Evolutionary conservation across 2,113 vertebrate species (phyloP), one percentile per base, ranked within the genome.

Genomic region (Chionodraco myersi): DNA sequence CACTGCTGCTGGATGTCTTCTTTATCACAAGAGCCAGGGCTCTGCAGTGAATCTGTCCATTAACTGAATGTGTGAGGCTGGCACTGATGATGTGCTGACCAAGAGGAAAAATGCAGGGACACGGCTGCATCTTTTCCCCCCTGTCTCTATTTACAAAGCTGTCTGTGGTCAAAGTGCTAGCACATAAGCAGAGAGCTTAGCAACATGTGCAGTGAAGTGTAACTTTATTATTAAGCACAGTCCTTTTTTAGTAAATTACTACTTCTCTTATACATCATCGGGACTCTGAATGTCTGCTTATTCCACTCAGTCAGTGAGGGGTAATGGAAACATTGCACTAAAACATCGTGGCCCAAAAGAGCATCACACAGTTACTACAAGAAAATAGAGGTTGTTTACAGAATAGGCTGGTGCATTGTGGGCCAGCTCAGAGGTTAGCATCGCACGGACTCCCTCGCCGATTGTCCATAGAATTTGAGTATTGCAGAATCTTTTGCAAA

Each of bases 1-100:
- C 54, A 64, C 82, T 71, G 76, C 79, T 80, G 75, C 80, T 89
- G 60, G 58, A 65, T 34, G 51, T 58, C 75, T 82, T 64, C 69
- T 73, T 68, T 23, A 69, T 75, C 81, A 87, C 83, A 90, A 83
- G 87, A 72, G 60, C 47, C 82, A 77, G 84, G 66, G 72, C 73
- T 77, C 61, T 1, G 63, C 59, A 80, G 60, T 87, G 88, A 91
- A 91, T 88, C 36, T 89, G 62, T 13, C 82, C 71, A 61, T 84
- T 89, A 88, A 90, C 61, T 59, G 75, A 86, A 86, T 66, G 82
- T 84, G 81, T 84, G 68, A 75, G 71, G 73, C 61, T 49, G 84
- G 71, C 88, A 68, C 73, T 80, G 88, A 80, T 81, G 80, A 83
- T 86, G 64, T 78, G 62, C 75, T 77, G 62, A 86, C 63, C 21